Base-by-base conservation (phyloP, 2,888 invertebrate species). In the Cinara cedri region DNA sequence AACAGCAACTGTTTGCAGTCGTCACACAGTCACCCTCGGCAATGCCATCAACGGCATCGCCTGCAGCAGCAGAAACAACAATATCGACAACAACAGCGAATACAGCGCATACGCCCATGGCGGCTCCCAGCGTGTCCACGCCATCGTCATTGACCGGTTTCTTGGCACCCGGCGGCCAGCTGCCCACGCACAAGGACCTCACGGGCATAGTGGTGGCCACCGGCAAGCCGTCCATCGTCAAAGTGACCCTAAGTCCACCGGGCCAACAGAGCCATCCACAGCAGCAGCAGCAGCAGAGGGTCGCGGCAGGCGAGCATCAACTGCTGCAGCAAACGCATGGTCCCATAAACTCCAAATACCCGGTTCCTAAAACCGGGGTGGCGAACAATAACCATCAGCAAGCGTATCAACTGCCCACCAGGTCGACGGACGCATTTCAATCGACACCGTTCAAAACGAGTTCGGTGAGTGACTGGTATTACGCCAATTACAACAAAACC, bases 401-500 rank as follows among this genome's bases (percentile, higher is more conserved):
- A 21, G 68, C 57, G 16, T 57, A 68, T 16, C 68, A 78, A 21
- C 26, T 46, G 11, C 57, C 76, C 19, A 78, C 76, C 34, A n/a
- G 76, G 34, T 78, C 76, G 3, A 11, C 76, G 13, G 76, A 78
- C 34, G 3, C 68, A 21, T 78, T 78, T 9, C 76, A 57, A 46
- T 78, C 57, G 16, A 78, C 76, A 34, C 72, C 81, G 26, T 81
- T 81, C 44, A 70, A 63, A 34, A 78, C 76, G 57, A 78, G 68
- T 24, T 68, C 68, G 21, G 76, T 68, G 13, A 68, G 49, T 60
- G 85, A 85, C 74, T 95, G 95, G 95, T 95, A 95, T 86, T 95
- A 92, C 85, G 91, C 91, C 82, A 94, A 93, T 85, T 95, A 95
- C 84, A 93, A 93, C 85, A 90, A 90, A 84, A 89, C 88, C 3